Evolutionary conservation across 2,797 vertebrate species (phyloP).

Genomic region (Acanthiza pusilla): DNA sequence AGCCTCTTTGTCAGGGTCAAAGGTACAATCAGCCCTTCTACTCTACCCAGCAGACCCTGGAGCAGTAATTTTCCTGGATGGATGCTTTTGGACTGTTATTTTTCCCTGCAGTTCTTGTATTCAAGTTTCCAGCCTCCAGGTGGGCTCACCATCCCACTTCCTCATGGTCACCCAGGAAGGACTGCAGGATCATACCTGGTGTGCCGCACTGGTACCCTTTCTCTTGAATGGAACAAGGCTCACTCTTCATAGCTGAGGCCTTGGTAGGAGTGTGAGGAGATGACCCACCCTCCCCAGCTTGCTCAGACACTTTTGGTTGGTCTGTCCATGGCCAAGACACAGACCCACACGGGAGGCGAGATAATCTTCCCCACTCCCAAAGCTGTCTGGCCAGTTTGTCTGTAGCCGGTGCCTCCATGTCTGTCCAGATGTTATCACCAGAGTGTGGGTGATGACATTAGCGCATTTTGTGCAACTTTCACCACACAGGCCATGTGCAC

Average conservation of each 20-base stretch:
- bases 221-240: background rate
- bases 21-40: background rate
- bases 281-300: background rate
- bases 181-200: background rate
- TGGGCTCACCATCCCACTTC: background rate
- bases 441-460: too few relatives aligned
- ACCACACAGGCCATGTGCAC: accelerated
- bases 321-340: background rate
- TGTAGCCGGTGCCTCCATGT: accelerated
- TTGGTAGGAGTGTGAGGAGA: background rate
- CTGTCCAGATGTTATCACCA: background rate
- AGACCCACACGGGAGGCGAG: background rate
- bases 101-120: background rate
- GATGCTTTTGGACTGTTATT: background rate
- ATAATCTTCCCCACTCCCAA: background rate
- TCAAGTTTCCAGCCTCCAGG: background rate
- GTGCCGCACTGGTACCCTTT: background rate
- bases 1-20: background rate
- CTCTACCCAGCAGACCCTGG: background rate
- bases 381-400: background rate
- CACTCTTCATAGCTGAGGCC: background rate
- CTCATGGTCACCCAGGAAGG: background rate
- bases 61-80: background rate
- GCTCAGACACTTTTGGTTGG: background rate
- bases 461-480: background rate